phyloP scores from a whole-genome alignment of 2,888 invertebrate species.

The Keiferia lycopersicella region DNA sequence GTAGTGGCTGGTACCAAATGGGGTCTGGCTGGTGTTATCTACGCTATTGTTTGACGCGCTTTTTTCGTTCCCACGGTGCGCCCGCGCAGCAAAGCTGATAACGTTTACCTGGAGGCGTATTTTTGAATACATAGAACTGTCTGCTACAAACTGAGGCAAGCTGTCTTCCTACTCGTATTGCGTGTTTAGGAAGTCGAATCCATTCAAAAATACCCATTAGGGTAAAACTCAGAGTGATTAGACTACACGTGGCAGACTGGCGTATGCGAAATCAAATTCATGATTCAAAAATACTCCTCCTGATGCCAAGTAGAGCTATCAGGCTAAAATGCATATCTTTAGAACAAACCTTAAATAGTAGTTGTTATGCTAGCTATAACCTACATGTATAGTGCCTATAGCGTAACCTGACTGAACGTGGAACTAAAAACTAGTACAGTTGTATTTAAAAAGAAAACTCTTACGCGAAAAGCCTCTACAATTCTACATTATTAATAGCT shows the following conservation, averaged over 20 bases:
- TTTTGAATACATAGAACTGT: too few relatives aligned
- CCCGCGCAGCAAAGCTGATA: slow-evolving; percentile 57
- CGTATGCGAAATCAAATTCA: not conserved
- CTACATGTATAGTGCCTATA: too few relatives aligned
- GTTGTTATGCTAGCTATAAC: not conserved
- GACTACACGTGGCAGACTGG: too few relatives aligned
- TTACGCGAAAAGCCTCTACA: too few relatives aligned
- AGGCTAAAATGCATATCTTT: not conserved
- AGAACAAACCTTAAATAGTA: not conserved
- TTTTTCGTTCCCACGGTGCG: slow-evolving; percentile 78
- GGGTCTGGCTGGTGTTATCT: slow-evolving; percentile 75
- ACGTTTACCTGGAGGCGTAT: slow-evolving; percentile 49
- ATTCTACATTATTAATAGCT: not conserved
- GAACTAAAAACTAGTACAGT: not conserved
- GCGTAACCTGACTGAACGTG: not conserved
- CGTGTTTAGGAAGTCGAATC: too few relatives aligned
- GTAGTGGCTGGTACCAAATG: slow-evolving; percentile 69
- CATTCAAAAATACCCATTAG: too few relatives aligned
- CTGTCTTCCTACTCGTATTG: too few relatives aligned
- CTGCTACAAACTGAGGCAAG: too few relatives aligned
- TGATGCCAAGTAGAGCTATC: not conserved
- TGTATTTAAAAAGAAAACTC: too few relatives aligned
- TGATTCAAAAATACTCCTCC: too few relatives aligned
- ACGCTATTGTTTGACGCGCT: slow-evolving; percentile 77
- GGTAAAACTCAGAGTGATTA: too few relatives aligned